Base-by-base conservation (phyloP, 2,797 vertebrate genomes). In the Phylloscopus collybita region DNA sequence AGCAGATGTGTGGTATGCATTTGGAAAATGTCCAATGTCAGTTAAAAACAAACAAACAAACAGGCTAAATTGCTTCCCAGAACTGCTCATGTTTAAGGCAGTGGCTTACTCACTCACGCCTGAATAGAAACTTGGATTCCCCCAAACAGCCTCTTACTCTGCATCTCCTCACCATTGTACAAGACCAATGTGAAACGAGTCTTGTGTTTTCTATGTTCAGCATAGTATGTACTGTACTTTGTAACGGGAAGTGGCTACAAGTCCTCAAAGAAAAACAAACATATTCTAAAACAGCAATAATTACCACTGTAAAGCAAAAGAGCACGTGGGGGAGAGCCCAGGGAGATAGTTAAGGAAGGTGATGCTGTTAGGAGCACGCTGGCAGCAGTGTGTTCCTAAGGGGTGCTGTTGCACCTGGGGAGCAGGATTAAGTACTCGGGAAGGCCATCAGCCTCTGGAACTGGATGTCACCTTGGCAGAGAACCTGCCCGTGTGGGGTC, bases 241-340 rank as follows among this genome's bases (percentile, higher is more conserved):
- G 92, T 95, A 86, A 91, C 0, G 45, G 95, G 92, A 95, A 86
- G 96, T 76, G 88, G 93, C 91, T 91, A 60, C 80, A 70, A 95
- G 94, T 95, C 88, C 88, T 95, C 92, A 82, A 95, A 67, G 42
- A 82, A 74, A 75, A 64, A 79, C 4, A 29, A 78, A 80, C 71
- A 32, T 80, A 75, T 73, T 95, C 81, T 95, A 97, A 95, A 97
- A 97, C 96, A 97, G 97, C 97, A 98, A 97, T 97, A 97, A 97
- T 96, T 96, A 97, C 88, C 95, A 94, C 81, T 97, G 95, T 69
- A 96, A 93, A 96, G 96, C 82, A 91, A 93, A 91, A 6, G 75
- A 76, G 93, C 82, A n/a, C 34, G 32, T n/a, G 36, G 85, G 59
- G 86, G 36, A 57, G 86, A 87, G 87, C 88, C 29, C 65, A 45